Base-by-base conservation (phyloP, 2,113 vertebrate species). In the Eleginops maclovinus region DNA sequence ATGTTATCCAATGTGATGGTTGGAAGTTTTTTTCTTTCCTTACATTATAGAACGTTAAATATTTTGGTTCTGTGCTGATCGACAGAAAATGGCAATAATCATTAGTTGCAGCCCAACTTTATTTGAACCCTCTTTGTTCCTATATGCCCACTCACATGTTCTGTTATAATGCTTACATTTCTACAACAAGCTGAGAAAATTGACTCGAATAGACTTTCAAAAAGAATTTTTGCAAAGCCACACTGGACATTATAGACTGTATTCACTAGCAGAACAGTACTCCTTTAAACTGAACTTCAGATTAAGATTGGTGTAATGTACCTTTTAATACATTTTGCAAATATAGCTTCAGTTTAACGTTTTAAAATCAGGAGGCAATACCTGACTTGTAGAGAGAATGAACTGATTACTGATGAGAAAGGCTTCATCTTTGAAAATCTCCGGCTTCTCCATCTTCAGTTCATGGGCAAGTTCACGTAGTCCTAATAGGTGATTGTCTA, bases 331-430 rank as follows among this genome's bases (percentile, higher is more conserved):
- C 9, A 55, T 13, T 56, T 75, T 21, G 49, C 3, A 17, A 40
- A 14, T 41, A 64, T 58, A 0, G 9, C 22, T 69, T 70, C 44
- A 63, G 9, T 31, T 49, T 54, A 28, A 9, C 40, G n/a, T 51
- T 74, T 53, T 47, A 59, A 66, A 28, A n/a, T 62, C 11, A 36
- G 4, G 31, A 56, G 22, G 65, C 74, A 77, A 59, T 94, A 98
- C 98, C 97, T 99, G 98, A 91, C 98, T 99, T 74, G 98, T 99
- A 0, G 98, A 99, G 73, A 99, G 97, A 69, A 96, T 87, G 77
- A 99, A 99, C 65, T 93, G 95, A 89, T 97, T 98, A 88, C 97
- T 97, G 89, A 91, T 93, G 77, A 95, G 66, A 86, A 97, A 97
- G 0, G 95, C 96, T 77, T 97, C 95, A 40, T 99, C 97, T 0